These are phyloP conservation scores for Sitobion miscanthi DNA, from an alignment of 1,140 invertebrate genomes.

Conservation along the genomic window DNA sequence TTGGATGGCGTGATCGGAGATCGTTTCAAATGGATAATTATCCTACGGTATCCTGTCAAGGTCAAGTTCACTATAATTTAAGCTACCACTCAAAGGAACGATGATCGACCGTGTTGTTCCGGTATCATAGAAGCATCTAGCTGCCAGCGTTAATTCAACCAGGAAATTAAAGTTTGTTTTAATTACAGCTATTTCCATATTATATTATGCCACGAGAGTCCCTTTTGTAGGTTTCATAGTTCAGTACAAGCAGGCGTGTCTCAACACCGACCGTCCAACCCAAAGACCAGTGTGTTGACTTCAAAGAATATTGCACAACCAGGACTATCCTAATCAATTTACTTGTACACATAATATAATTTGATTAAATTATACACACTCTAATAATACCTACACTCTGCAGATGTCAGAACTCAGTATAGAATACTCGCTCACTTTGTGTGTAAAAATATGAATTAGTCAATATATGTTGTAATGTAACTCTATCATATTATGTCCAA, in stretches of 20 bases:
- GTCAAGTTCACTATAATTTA: background rate
- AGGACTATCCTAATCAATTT: background rate
- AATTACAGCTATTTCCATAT: conserved; percentile 11
- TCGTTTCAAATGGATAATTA: background rate
- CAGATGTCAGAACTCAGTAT: background rate
- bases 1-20: background rate
- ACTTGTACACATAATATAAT: conserved; percentile 12
- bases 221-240: background rate
- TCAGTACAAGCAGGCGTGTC: background rate
- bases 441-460: conserved; percentile 7
- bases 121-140: background rate
- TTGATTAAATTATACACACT: background rate
- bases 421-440: background rate
- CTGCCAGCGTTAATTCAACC: background rate
- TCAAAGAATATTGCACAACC: conserved; percentile 13
- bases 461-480: background rate
- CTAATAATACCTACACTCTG: background rate
- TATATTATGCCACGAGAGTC: background rate
- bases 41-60: background rate
- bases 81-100: background rate
- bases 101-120: background rate
- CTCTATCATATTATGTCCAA: background rate
- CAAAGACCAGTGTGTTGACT: background rate
- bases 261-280: background rate
- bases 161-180: conserved; percentile 10